Evolutionary conservation across 2,797 vertebrate genomes (phyloP).

Genomic region (Botia almorhae): DNA sequence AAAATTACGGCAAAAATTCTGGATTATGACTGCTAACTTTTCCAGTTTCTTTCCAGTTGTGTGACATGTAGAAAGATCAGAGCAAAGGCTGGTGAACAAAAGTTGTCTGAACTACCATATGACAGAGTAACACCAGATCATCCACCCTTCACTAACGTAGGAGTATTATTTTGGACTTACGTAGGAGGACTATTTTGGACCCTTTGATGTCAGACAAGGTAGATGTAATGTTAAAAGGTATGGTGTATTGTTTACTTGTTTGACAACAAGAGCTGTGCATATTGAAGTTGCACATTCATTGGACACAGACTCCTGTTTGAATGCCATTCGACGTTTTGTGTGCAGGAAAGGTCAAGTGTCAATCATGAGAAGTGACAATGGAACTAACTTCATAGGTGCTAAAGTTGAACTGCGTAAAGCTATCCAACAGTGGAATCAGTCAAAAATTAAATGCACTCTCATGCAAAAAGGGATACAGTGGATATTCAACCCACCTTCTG

Average conservation of each 20-base stretch:
- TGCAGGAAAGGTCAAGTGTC: not conserved
- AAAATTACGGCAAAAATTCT: not conserved
- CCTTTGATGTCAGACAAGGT: not conserved
- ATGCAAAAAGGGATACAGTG: conserved; percentile 13
- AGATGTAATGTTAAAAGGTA: not conserved
- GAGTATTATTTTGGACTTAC: not conserved
- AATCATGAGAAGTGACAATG: not conserved
- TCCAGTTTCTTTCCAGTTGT: not conserved
- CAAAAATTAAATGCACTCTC: not conserved
- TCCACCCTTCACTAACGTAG: not conserved
- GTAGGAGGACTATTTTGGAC: not conserved
- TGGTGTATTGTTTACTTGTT: not conserved
- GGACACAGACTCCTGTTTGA: not conserved
- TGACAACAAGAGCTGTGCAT: conserved; percentile 1
- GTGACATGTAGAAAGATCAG: not conserved
- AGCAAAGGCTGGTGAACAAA: not conserved
- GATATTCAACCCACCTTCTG: conserved; percentile 10
- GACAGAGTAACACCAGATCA: not conserved
- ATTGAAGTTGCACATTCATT: not conserved
- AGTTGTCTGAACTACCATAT: not conserved
- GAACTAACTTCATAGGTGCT: not conserved
- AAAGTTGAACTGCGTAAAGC: not conserved
- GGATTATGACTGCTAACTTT: not conserved
- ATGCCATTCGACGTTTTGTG: not conserved
- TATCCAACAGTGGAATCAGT: conserved; percentile 20